Percentiles rank a stretch among this genome's conserved stretches.
These are phyloP conservation scores for Hypocryptadius cinnamomeus DNA, from an alignment of 2,113 vertebrate genomes.

Conservation along the genomic window DNA sequence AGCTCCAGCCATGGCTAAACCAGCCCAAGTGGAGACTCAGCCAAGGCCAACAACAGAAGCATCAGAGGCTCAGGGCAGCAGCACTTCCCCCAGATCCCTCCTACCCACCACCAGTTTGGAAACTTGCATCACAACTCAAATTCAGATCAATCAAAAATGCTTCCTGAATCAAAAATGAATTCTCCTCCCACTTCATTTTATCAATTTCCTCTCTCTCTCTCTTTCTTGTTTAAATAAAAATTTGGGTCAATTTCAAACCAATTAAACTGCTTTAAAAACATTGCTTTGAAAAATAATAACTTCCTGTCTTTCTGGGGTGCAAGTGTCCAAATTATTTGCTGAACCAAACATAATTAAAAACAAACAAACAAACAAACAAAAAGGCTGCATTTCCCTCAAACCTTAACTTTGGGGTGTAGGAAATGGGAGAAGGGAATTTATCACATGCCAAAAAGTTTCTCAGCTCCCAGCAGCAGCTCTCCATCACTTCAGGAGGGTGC, in stretches of 20 bases:
- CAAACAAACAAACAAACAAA: no score
- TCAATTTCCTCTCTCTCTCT: not conserved
- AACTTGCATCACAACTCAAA: not conserved
- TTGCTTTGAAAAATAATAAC: not conserved
- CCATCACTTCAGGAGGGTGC: slow-evolving; percentile 19
- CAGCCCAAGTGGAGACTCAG: not conserved
- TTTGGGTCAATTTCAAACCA: not conserved
- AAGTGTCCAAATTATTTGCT: not conserved
- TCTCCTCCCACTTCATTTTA: not conserved
- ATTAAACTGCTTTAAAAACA: not conserved
- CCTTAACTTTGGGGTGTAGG: not conserved
- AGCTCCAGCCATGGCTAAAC: not conserved
- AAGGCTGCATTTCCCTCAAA: not conserved
- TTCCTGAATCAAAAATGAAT: not conserved
- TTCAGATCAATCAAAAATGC: not conserved
- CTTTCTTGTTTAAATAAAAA: not conserved
- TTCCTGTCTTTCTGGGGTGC: not conserved
- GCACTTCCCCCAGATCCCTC: not conserved
- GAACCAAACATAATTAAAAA: not conserved
- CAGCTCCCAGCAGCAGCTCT: slow-evolving; percentile 22
- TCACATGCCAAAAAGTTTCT: slow-evolving; percentile 39
- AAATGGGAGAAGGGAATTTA: not conserved
- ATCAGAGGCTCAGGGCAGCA: not conserved
- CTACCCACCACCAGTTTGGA: not conserved
- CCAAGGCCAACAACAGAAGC: not conserved